Percentiles rank a stretch among this genome's conserved stretches.
These are phyloP conservation scores for Actinostola sp. DNA, from an alignment of 92 coral and sea anemone species.

Conservation along the genomic window DNA sequence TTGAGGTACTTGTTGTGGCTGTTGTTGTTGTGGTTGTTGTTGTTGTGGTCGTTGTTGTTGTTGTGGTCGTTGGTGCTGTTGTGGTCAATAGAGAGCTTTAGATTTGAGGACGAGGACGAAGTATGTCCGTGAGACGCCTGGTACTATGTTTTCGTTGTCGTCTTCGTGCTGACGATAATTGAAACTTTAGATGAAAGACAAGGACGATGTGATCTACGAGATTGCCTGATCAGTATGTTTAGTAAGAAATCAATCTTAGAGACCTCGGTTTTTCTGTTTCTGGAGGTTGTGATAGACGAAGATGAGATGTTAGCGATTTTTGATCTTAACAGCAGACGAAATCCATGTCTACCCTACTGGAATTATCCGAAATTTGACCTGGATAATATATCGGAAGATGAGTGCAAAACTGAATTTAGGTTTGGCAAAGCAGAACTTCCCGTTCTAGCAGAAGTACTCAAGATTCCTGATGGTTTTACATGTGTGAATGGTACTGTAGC, in stretches of 20 bases:
- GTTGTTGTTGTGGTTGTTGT: too few species aligned
- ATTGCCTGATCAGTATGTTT: background rate
- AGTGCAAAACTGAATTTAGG: constrained; percentile 52
- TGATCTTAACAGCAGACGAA: constrained; percentile 21
- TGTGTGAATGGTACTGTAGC: constrained; percentile 67
- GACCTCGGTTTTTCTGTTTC: background rate
- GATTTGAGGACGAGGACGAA: background rate
- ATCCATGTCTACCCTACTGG: constrained; percentile 45
- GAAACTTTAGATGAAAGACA: too few species aligned
- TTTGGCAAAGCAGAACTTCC: constrained; percentile 40
- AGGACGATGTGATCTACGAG: too few species aligned
- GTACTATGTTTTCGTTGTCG: background rate
- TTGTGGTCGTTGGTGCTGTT: too few species aligned
- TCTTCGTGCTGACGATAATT: background rate
- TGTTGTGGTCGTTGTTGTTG: too few species aligned
- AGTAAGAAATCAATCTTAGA: background rate
- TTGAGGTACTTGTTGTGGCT: too few species aligned
- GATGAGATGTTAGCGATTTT: constrained; percentile 33
- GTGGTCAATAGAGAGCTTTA: background rate
- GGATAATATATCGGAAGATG: constrained; percentile 46
- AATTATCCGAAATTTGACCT: constrained; percentile 47
- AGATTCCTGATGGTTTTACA: constrained; percentile 44
- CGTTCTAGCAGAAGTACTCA: constrained; percentile 44
- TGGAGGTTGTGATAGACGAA: constrained; percentile 41
- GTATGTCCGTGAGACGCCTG: background rate